phyloP scores from a whole-genome alignment of 2,113 vertebrate genomes.

The Stomatorhinus ivindoensis region DNA sequence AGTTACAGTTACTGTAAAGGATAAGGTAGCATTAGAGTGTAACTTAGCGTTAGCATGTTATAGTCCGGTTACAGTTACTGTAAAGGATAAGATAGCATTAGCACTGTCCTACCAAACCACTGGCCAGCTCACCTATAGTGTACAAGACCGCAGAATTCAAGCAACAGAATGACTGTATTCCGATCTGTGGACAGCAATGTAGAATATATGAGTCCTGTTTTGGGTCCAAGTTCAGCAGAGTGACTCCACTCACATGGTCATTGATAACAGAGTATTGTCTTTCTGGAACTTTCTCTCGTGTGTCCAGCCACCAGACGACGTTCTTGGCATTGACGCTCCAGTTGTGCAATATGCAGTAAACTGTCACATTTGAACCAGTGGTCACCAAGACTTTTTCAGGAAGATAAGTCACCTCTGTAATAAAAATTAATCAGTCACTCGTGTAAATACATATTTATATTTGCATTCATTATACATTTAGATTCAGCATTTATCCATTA shows the following conservation, averaged over 20 bases:
- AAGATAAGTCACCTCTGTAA: slow-evolving; percentile 69
- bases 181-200: slow-evolving; percentile 63
- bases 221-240: slow-evolving; percentile 55
- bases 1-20: no score
- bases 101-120: not conserved
- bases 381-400: slow-evolving; percentile 66
- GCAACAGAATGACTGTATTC: slow-evolving; percentile 47
- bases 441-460: not conserved
- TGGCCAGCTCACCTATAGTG: slow-evolving; percentile 43
- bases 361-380: slow-evolving; percentile 65
- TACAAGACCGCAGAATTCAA: slow-evolving; percentile 63
- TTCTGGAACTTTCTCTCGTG: slow-evolving; percentile 55
- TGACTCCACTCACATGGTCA: slow-evolving; percentile 62
- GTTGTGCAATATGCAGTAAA: slow-evolving; percentile 74
- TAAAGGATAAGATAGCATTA: no score
- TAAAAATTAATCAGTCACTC: slow-evolving; percentile 11
- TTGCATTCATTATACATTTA: not conserved
- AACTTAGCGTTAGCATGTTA: no score
- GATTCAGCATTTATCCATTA: not conserved
- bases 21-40: no score
- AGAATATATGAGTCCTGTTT: slow-evolving; percentile 63
- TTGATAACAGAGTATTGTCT: slow-evolving; percentile 63
- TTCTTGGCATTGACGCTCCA: slow-evolving; percentile 50
- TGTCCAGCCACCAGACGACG: slow-evolving; percentile 76
- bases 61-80: no score